A percentile compares a stretch with the other conserved stretches of the same genome.
phyloP scores from a whole-genome alignment of 2,797 vertebrate genomes.

The Tympanoctomys barrerae region DNA sequence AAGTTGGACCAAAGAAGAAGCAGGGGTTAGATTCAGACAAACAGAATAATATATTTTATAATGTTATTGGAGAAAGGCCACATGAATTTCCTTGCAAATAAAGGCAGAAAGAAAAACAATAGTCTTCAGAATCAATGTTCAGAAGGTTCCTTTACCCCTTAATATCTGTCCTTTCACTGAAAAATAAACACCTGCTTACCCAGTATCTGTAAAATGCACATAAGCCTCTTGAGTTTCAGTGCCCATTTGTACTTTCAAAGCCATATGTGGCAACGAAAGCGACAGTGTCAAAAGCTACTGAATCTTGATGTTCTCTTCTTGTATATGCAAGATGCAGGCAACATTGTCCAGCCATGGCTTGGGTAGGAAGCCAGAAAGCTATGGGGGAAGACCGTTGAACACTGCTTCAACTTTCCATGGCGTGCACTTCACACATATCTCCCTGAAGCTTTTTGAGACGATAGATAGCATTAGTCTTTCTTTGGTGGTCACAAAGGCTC shows the following conservation, averaged over 20 bases:
- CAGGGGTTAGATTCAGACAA: background rate
- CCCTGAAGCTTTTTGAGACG: constrained; percentile 82
- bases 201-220: background rate
- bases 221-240: background rate
- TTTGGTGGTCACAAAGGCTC: background rate
- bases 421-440: constrained; percentile 29
- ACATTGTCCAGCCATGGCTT: constrained; percentile 94
- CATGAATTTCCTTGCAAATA: background rate
- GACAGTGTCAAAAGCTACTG: constrained; percentile 62
- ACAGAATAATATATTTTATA: background rate
- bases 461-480: background rate
- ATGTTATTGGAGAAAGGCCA: background rate
- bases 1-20: constrained; percentile 10
- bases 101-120: background rate
- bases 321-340: constrained; percentile 93
- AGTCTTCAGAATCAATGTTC: background rate
- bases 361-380: constrained; percentile 90
- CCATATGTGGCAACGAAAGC: constrained; percentile 68
- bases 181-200: background rate
- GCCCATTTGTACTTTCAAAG: background rate
- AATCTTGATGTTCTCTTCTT: constrained; percentile 89
- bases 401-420: constrained; percentile 80
- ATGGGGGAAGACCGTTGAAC: constrained; percentile 91
- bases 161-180: background rate
- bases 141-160: background rate